Evolutionary conservation across 1,140 invertebrate genomes (phyloP).

Genomic region (Drosophila burlai): DNA sequence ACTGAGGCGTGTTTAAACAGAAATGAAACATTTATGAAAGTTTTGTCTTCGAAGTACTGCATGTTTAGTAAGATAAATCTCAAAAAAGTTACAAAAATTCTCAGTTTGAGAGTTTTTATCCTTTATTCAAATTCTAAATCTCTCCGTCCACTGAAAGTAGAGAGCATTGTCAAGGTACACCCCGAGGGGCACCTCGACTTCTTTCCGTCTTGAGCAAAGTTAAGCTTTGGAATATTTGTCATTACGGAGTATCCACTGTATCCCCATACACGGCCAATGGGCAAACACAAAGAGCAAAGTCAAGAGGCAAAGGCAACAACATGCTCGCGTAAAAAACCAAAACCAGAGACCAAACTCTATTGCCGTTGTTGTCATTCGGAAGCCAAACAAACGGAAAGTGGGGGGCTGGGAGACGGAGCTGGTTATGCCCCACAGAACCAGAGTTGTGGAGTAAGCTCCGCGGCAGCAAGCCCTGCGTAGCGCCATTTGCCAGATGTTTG

Average conservation of each 20-base stretch:
- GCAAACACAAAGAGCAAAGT: constrained; percentile 58
- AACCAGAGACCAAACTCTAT: constrained; percentile 26
- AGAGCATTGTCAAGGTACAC: not conserved
- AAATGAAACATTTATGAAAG: not conserved
- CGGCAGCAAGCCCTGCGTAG: constrained; percentile 14
- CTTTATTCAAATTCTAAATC: too few relatives aligned
- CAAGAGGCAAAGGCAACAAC: constrained; percentile 61
- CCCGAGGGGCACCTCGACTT: not conserved
- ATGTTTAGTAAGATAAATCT: too few relatives aligned
- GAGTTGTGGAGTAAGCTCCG: constrained; percentile 12
- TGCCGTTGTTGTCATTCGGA: constrained; percentile 46
- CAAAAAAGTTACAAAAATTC: not conserved
- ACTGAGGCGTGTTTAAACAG: too few relatives aligned
- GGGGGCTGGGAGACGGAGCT: constrained; percentile 14
- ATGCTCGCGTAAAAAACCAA: constrained; percentile 34
- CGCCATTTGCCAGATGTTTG: constrained; percentile 38
- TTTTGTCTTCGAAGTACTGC: not conserved
- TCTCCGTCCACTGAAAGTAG: not conserved
- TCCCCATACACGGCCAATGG: constrained; percentile 34
- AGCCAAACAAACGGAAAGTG: constrained; percentile 64
- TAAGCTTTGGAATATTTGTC: not conserved
- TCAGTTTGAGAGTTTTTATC: not conserved
- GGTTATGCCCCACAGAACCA: constrained; percentile 43
- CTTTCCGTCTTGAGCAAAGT: not conserved
- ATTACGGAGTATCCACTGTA: constrained; percentile 12